A percentile compares a stretch with the other conserved stretches of the same genome.
Conservation (phyloP, 2,888 invertebrate species). For the Andrena bicolor region DNA sequence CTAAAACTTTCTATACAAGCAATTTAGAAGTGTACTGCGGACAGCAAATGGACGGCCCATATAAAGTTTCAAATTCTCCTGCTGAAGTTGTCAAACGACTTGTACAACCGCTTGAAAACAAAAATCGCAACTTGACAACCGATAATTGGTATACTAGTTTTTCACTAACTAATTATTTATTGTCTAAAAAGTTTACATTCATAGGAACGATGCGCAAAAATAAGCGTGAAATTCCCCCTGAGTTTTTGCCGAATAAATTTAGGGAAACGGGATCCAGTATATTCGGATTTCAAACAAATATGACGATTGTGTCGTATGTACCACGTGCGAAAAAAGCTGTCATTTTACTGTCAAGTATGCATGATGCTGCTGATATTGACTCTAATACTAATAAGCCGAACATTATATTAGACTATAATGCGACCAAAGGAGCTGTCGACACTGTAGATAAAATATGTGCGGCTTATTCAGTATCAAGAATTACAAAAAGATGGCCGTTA, state of each 20-base stretch:
- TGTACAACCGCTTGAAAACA: neutral
- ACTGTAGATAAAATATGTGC: neutral
- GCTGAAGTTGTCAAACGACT: constrained; percentile 2
- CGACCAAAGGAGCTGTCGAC: neutral
- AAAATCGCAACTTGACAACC: neutral
- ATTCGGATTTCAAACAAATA: neutral
- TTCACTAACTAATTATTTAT: neutral
- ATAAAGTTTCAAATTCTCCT: neutral
- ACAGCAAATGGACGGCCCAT: constrained; percentile 11
- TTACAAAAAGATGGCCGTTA: too few relatives aligned
- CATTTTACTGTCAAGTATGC: constrained; percentile 1
- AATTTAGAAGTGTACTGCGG: constrained; percentile 22
- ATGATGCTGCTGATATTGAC: neutral
- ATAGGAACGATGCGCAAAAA: constrained; percentile 8
- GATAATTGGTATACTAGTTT: too few relatives aligned
- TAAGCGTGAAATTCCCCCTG: constrained; percentile 2
- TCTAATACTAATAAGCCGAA: neutral
- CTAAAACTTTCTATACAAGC: constrained; percentile 5
- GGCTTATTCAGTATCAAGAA: neutral
- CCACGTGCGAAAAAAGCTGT: neutral
- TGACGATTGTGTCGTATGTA: neutral
- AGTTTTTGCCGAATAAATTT: neutral
- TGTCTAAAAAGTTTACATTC: neutral
- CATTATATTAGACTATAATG: constrained; percentile 5
- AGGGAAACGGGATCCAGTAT: neutral